Evolutionary conservation across 2,888 invertebrate species (phyloP).

Genomic region (Drosophila koepferae): DNA sequence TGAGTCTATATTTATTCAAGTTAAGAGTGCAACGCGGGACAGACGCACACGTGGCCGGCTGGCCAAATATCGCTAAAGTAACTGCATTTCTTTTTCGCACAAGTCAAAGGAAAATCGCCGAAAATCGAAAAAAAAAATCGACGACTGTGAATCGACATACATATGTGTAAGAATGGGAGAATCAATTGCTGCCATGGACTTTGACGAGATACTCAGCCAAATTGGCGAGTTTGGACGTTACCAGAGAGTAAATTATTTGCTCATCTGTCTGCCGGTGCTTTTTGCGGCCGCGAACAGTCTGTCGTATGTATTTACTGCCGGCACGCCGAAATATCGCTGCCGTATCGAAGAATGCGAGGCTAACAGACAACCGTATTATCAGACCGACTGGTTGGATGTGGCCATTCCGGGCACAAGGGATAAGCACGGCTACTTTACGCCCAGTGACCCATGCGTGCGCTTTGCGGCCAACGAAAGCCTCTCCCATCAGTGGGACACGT

Average conservation of each 20-base stretch:
- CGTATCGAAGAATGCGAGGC: conserved; percentile 87
- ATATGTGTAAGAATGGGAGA: conserved; percentile 25
- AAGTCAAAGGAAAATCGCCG: conserved; percentile 21
- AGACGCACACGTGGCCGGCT: background rate
- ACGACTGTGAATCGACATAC: background rate
- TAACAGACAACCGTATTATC: conserved; percentile 48
- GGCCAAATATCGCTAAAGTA: background rate
- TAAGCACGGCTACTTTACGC: conserved; percentile 77
- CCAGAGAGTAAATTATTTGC: conserved; percentile 86
- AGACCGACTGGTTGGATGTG: conserved; percentile 85
- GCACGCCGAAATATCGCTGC: conserved; percentile 87
- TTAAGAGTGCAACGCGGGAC: background rate
- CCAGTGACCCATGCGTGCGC: conserved; percentile 77
- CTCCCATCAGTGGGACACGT: conserved; percentile 14
- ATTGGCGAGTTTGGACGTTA: conserved; percentile 88
- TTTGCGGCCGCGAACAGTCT: conserved; percentile 88
- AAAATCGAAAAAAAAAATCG: background rate
- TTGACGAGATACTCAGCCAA: conserved; percentile 87
- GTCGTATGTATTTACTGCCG: conserved; percentile 88
- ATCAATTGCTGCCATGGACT: conserved; percentile 85
- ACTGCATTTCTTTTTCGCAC: background rate
- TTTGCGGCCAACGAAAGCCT: conserved; percentile 62
- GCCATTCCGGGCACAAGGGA: conserved; percentile 85
- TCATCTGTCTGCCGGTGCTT: conserved; percentile 87
- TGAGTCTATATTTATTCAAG: background rate